Evolutionary conservation across 2,797 vertebrate genomes (phyloP), one percentile per base, ranked within the genome.

Genomic region (Pseudochaenichthys georgianus): DNA sequence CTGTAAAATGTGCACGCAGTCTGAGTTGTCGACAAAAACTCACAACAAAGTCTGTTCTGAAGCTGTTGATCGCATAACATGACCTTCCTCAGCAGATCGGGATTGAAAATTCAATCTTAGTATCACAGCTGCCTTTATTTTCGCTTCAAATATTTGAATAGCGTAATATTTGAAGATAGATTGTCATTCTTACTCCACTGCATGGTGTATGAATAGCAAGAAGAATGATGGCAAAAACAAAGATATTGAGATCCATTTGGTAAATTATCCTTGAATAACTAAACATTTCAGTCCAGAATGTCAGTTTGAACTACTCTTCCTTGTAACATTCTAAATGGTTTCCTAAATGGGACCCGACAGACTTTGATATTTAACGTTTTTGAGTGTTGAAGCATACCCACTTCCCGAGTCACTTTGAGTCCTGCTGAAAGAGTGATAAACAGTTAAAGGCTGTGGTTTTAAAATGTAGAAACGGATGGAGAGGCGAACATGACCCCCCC

Each of bases 401-500:
- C 23, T 23, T 55, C 45, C 54, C 17, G 17, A 71, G 46, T 19
- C 31, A 16, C 58, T 58, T 3, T 58, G 45, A 64, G 43, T 48
- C 2, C 6, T 0, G 2, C 64, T 17, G 2, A 57, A 57, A 51
- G 38, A 21, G 31, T n/a, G 17, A n/a, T 11, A 65, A 64, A 73
- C 63, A 47, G 28, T 51, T 9, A 17, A 15, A 68, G 51, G 66
- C 69, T 68, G 50, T 43, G 46, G 48, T 46, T 62, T 64, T 34
- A 9, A 79, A 70, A 63, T 31, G 73, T 51, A 74, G 23, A 66
- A 75, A 57, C 57, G 15, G 58, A 54, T 45, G 47, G 28, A 54
- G 58, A 70, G 64, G 62, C 76, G 51, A 77, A 70, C 54, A 62
- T 52, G 64, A 63, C 73, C 64, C 60, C 19, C 21, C 71, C 58